phyloP scores from a whole-genome alignment of 2,113 vertebrate species.

The Oryzias woworae region DNA sequence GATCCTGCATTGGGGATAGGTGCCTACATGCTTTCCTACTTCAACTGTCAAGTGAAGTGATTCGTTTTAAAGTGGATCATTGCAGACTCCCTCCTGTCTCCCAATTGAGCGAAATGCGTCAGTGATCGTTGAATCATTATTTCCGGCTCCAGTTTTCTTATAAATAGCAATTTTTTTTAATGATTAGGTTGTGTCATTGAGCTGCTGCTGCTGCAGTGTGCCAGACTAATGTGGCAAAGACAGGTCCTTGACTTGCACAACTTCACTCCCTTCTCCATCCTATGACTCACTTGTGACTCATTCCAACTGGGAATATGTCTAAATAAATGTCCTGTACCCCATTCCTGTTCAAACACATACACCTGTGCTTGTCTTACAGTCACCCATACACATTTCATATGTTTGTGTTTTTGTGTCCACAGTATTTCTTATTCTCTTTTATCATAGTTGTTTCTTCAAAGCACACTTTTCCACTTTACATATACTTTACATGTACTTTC shows the following conservation, averaged over 20 bases:
- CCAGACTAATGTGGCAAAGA: conserved; percentile 8
- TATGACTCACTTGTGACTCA: conserved; percentile 68
- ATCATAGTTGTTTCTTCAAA: not conserved
- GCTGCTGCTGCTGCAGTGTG: conserved; percentile 3
- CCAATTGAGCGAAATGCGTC: conserved; percentile 22
- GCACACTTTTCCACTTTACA: not conserved
- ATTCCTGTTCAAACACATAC: conserved; percentile 15
- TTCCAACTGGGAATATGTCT: conserved; percentile 14
- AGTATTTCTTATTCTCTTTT: not conserved
- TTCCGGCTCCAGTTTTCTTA: conserved; percentile 8
- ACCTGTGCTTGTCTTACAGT: not conserved
- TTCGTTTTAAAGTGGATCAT: conserved; percentile 32
- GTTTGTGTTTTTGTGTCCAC: not conserved
- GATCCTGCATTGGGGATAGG: conserved; percentile 22
- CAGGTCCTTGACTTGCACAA: conserved; percentile 43
- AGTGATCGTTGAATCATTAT: conserved; percentile 49
- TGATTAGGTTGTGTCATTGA: conserved; percentile 34
- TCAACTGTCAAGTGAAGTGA: conserved; percentile 37
- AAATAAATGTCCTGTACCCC: conserved; percentile 13
- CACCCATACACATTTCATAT: not conserved
- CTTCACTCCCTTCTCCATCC: conserved; percentile 5
- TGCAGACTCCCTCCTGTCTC: not conserved
- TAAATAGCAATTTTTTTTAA: conserved; percentile 13
- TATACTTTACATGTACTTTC: not conserved
- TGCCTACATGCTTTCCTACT: conserved; percentile 42